Percentiles rank a stretch among this genome's conserved stretches.
Conservation (phyloP, 2,888 invertebrate species). For the Dicyrtoma fusca region DNA sequence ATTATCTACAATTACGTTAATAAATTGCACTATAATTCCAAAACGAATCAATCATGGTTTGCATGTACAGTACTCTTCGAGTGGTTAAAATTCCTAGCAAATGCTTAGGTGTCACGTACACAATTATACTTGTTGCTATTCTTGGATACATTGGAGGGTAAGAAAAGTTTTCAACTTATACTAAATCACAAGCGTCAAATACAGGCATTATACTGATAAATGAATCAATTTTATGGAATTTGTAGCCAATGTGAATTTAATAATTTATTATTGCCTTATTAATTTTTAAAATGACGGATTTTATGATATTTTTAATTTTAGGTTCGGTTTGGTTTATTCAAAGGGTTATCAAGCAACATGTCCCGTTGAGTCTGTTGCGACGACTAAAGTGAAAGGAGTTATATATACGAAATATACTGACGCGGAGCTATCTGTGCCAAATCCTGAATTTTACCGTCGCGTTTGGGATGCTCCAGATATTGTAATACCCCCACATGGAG, state of each 20-base stretch:
- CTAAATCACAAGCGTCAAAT: too few species aligned
- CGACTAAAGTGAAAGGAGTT: constrained; percentile 63
- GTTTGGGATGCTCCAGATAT: constrained; percentile 63
- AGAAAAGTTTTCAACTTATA: constrained; percentile 15
- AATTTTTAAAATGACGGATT: background rate
- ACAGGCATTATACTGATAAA: too few species aligned
- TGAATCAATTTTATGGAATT: too few species aligned
- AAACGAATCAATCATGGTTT: constrained; percentile 16
- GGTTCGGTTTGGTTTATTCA: constrained; percentile 31
- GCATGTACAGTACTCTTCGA: constrained; percentile 45
- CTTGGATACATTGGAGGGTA: constrained; percentile 51
- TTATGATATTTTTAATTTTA: background rate
- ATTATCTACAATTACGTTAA: too few species aligned
- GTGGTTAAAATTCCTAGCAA: constrained; percentile 51
- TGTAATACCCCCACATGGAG: constrained; percentile 61
- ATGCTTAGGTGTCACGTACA: constrained; percentile 44
- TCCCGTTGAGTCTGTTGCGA: constrained; percentile 57
- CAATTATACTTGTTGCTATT: constrained; percentile 39
- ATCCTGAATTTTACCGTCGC: constrained; percentile 55
- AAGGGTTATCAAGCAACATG: constrained; percentile 47
- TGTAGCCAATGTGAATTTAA: background rate
- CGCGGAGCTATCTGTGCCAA: constrained; percentile 43
- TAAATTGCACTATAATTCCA: too few species aligned
- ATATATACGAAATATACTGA: constrained; percentile 58
- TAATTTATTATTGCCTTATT: background rate